Base-by-base conservation (phyloP, 2,113 vertebrate genomes). In the Lagenorhynchus albirostris region DNA sequence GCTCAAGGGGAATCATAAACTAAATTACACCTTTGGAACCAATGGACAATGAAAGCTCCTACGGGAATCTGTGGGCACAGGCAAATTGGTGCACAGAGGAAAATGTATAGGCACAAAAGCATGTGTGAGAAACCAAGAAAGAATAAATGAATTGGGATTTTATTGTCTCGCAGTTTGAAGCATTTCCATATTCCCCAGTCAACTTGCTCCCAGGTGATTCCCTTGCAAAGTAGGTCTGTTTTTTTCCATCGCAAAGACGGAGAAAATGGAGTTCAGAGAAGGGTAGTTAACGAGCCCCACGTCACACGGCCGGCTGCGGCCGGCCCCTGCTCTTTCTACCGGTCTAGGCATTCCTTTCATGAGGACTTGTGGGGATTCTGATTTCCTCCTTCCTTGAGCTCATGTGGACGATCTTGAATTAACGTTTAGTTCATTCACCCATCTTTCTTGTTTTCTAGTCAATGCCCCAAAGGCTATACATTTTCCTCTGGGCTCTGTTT, bases 131-230 rank as follows among this genome's bases (percentile, higher is more conserved):
- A 83, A 53, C 33, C 18, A 14, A 79, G 36, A 21, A 55, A 60
- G 50, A 41, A 21, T 2, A 4, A 36, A 29, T 12, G 18, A 44
- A 25, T 1, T 9, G 15, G 3, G 68, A 55, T 60, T 47, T 74
- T 4, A 41, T 3, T 25, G 3, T 36, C 62, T 53, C 5, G 6
- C 73, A 26, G 18, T 17, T 6, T n/a, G 83, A 38, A 38, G 31
- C 18, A 7, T 15, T 53, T 65, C 23, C n/a, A 41, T 8, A 53
- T 41, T 9, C 31, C 63, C n/a, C 33, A 44, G 17, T 4, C 8
- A 41, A 25, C 44, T 33, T 12, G 5, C 23, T 33, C 25, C 38
- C 11, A 2, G 0, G 0, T 0, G 1, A 14, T 60, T 17, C 77
- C n/a, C 23, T 36, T 36, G 21, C n/a, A 80, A 38, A 62, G 21